Evolutionary conservation across 2,888 invertebrate species (phyloP), one percentile per base, ranked within the genome.

Genomic region (Stenoptilia bipunctidactyla): DNA sequence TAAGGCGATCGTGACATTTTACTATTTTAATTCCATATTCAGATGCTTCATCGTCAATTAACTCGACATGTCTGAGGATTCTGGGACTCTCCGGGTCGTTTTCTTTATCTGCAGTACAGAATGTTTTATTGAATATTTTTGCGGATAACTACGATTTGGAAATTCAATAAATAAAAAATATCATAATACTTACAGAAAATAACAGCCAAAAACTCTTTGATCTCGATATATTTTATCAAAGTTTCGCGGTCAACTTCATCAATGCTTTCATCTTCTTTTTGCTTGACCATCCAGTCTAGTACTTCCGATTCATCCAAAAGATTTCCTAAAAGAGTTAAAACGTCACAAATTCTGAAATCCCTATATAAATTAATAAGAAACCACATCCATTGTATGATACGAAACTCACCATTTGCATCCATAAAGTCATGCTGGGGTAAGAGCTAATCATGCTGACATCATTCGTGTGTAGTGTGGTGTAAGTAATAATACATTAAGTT

Each of bases 1-100:
- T 96, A 25, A 96, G 72, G 13, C 90, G 87, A 69, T 96, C 96
- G 54, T 88, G 88, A 85, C 93, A 93, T 77, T 96, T 93, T 0
- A 93, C 93, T 47, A 96, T 89, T 76, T 93, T 92, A 45, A 96
- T 96, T 40, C 96, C 96, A 67, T 95, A 96, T 66, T 96, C 95
- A 8, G 91, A 85, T 13, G 95, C 95, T 77, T 96, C 96, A 54
- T 96, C 95, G 53, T 96, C 96, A 50, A 96, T 96, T 37, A 95
- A 70, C 69, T 96, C 96, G 43, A 96, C 88, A 61, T 95, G 94
- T 43, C 94, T 85, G n/a, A 94, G 82, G 39, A 94, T 88, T 59
- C 90, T 86, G 2, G 93, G 92, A 61, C 92, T 90, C 48, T 91
- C 90, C 9, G 91, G 88, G 72, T 94, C 92, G 39, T 93, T 93